Conservation (phyloP, 2,888 invertebrate genomes). For the Euzetes globulus region DNA sequence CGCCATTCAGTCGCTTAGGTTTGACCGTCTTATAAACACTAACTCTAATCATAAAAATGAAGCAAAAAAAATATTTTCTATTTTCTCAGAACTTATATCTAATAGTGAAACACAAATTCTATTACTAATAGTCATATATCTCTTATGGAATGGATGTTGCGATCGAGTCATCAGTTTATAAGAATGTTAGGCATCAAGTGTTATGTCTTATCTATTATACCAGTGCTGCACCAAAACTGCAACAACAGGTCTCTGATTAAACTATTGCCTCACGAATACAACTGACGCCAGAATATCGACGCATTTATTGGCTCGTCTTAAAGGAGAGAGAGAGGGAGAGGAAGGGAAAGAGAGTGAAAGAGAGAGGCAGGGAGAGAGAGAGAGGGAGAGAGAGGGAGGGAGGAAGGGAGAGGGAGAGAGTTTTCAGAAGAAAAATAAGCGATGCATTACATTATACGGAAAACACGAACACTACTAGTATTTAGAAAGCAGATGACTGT, state of each 20-base stretch:
- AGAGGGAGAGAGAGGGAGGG: conserved; percentile 27
- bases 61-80: conserved; percentile 8
- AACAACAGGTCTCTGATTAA: conserved; percentile 30
- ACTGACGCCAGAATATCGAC: conserved; percentile 21
- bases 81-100: background rate
- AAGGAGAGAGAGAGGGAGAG: background rate
- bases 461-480: background rate
- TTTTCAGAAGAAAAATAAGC: background rate
- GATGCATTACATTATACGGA: conserved; percentile 21
- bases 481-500: background rate
- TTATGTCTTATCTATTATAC: conserved; percentile 25
- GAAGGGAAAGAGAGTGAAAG: too few relatives aligned
- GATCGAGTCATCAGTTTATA: conserved; percentile 5
- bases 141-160: background rate
- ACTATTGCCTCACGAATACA: conserved; percentile 20
- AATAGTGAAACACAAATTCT: background rate
- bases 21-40: background rate
- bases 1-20: conserved; percentile 10
- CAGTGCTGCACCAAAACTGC: background rate
- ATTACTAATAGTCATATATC: background rate
- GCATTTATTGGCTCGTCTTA: conserved; percentile 10
- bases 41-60: background rate
- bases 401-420: background rate
- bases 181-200: background rate
- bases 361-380: conserved; percentile 1